phyloP scores from a whole-genome alignment of 2,797 vertebrate genomes.

The Dendrocincla fuliginosa region DNA sequence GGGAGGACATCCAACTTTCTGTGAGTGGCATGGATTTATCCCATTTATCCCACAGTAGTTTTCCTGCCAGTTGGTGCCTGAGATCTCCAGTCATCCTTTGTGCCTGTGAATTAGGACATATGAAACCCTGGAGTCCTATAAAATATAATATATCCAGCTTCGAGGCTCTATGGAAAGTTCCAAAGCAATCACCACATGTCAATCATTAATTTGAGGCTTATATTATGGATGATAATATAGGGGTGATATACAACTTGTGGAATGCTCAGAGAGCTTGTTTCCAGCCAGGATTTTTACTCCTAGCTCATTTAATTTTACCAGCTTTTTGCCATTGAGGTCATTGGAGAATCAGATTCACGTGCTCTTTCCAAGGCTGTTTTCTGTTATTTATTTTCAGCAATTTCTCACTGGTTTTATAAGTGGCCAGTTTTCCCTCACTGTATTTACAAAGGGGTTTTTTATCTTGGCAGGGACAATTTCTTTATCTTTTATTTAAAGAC shows the following conservation, averaged over 20 bases:
- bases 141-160: not conserved
- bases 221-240: conserved; percentile 25
- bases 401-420: conserved; percentile 16
- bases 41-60: not conserved
- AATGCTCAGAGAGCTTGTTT: not conserved
- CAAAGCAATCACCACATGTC: conserved; percentile 32
- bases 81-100: not conserved
- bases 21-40: not conserved
- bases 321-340: not conserved
- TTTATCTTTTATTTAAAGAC: not conserved
- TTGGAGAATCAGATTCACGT: not conserved
- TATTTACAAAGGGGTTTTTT: not conserved
- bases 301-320: conserved; percentile 1
- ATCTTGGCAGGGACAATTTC: not conserved
- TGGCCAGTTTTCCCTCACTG: not conserved
- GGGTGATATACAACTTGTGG: not conserved
- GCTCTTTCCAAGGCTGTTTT: not conserved
- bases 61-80: not conserved
- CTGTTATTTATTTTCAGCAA: conserved; percentile 18
- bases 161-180: not conserved
- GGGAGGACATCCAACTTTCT: not conserved
- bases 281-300: not conserved
- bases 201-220: conserved; percentile 32
- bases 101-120: conserved; percentile 17
- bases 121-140: conserved; percentile 19